Evolutionary conservation across 2,888 invertebrate genomes (phyloP), one percentile per base, ranked within the genome.

Genomic region (Troides oblongomaculatus): DNA sequence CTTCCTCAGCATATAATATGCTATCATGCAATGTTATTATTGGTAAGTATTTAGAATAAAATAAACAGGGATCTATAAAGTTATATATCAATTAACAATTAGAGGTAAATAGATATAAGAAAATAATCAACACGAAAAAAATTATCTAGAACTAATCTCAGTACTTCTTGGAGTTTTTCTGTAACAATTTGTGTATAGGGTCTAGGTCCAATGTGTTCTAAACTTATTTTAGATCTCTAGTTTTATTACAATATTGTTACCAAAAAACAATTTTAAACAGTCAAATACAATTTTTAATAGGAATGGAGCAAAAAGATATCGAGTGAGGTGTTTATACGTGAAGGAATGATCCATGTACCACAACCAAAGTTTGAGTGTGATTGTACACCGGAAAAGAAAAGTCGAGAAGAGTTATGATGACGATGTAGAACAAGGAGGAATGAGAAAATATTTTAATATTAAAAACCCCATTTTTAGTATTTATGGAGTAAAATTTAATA

Each of bases 1-100:
- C 87, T 97, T 81, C 98, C 99, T 0, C 94, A 95, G 74, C 93
- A 98, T 84, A 94, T 99, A 62, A 95, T 97, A 83, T 99, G 99
- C 83, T 99, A 99, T 83, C 96, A 99, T 87, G 95, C 95, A 65
- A 90, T 94, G 66, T 77, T 92, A 68, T 87, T 92, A 75, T 82
- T 75, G 72, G 92, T 90, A 78, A 82, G 85, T 81, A 66, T 46
- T 46, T 3, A 4, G 46, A 46, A 46, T 46, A 46, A 10, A 46
- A 14, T 46, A 14, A 46, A 46, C 46, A 8, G 30, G 30, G 30
- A 30, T 30, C 30, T 30, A 30, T 30, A 30, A 30, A 30, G 30
- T 30, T 30, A 30, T 30, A 30, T 30, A 30, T 30, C 8, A 39
- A 39, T 39, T 39, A 39, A 6, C 39, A 39, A 39, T 39, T 6